phyloP scores from a whole-genome alignment of 2,797 vertebrate species.

The Gila robusta region DNA sequence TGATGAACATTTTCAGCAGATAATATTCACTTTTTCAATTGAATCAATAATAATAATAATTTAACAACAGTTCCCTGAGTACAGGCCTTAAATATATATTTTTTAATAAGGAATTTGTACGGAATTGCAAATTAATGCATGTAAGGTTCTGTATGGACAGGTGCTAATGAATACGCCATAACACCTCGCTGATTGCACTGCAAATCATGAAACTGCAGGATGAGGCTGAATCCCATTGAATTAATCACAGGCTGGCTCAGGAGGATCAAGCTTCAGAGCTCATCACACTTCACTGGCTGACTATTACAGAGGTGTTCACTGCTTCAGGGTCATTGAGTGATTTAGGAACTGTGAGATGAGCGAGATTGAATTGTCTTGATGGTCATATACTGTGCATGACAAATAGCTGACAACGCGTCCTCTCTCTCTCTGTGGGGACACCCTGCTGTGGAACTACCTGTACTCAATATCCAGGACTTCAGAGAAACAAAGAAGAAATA shows the following conservation, averaged over 20 bases:
- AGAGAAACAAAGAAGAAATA: neutral
- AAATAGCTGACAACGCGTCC: slow-evolving; percentile 34
- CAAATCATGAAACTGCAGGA: slow-evolving; percentile 28
- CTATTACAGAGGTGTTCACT: slow-evolving; percentile 32
- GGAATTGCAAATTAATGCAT: neutral
- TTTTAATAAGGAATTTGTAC: neutral
- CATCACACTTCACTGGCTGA: slow-evolving; percentile 45
- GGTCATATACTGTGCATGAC: slow-evolving; percentile 37
- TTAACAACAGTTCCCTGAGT: neutral
- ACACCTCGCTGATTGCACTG: neutral
- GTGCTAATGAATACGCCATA: neutral
- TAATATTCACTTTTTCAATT: neutral
- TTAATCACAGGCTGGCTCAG: slow-evolving; percentile 39
- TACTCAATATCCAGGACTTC: neutral
- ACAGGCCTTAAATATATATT: neutral
- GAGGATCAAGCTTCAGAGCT: slow-evolving; percentile 35
- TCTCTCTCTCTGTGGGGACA: neutral
- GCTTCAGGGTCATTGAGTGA: slow-evolving; percentile 51
- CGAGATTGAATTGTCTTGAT: slow-evolving; percentile 40
- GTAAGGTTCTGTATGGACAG: neutral
- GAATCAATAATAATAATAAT: neutral
- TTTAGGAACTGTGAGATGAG: slow-evolving; percentile 49
- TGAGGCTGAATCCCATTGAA: slow-evolving; percentile 33
- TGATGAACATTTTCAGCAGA: neutral
- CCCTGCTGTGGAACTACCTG: slow-evolving; percentile 30